A percentile compares a stretch with the other conserved stretches of the same genome.
phyloP scores from a whole-genome alignment of 2,797 vertebrate genomes.

The Urosaurus nigricauda region DNA sequence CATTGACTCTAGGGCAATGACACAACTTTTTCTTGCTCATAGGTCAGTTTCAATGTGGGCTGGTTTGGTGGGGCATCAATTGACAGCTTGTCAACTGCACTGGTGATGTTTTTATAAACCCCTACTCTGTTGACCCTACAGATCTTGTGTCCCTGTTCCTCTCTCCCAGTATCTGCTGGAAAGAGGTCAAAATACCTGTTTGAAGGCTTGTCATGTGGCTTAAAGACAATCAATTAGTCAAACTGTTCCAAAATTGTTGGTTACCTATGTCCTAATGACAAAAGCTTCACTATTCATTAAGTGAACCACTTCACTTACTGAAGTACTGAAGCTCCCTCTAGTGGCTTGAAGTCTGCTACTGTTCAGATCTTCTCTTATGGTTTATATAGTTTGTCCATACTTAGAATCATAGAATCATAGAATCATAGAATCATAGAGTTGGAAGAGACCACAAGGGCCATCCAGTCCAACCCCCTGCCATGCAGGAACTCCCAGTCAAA shows the following conservation, averaged over 20 bases:
- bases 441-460: too few species aligned
- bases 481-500: too few species aligned
- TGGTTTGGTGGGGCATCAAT: fast-evolving
- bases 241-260: slow-evolving; percentile 49
- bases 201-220: background rate
- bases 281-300: background rate
- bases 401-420: too few species aligned
- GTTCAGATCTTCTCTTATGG: background rate
- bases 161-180: background rate
- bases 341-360: slow-evolving; percentile 58
- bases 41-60: slow-evolving; percentile 8
- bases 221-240: background rate
- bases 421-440: too few species aligned
- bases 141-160: background rate
- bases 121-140: background rate
- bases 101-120: background rate
- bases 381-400: background rate
- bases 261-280: background rate
- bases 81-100: background rate
- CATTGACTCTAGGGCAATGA: slow-evolving; percentile 29
- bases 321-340: slow-evolving; percentile 76
- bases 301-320: slow-evolving; percentile 24
- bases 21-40: background rate
- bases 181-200: slow-evolving; percentile 15
- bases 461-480: too few species aligned